Conservation (phyloP, 2,797 vertebrate genomes). For the Lycodopsis pacificus region DNA sequence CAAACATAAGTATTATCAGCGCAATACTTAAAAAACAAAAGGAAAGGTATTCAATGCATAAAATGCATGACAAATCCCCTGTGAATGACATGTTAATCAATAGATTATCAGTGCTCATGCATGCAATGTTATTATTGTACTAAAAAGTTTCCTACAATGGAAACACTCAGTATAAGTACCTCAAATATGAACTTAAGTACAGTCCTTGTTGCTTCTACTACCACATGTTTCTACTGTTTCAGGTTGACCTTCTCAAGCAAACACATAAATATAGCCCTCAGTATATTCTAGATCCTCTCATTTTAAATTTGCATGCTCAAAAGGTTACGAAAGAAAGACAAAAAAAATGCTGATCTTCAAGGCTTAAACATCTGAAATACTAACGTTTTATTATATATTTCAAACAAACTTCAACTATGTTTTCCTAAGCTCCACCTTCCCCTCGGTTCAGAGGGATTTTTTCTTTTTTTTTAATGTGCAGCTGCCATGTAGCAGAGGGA, state of each 20-base stretch:
- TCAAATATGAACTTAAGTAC: not conserved
- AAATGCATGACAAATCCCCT: not conserved
- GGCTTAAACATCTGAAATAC: conserved; percentile 6
- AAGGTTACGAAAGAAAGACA: conserved; percentile 3
- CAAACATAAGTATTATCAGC: not conserved
- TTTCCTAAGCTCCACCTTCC: conserved; percentile 72
- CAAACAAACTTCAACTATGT: conserved; percentile 50
- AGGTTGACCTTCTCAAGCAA: conserved; percentile 3
- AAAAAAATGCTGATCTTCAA: conserved; percentile 6
- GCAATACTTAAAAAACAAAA: not conserved
- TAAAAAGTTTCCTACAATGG: not conserved
- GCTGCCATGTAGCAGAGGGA: conserved; percentile 87
- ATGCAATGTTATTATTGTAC: not conserved
- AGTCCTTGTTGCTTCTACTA: not conserved
- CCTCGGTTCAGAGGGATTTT: conserved; percentile 55
- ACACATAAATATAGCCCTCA: not conserved
- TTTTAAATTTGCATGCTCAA: not conserved
- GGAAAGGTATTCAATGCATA: not conserved
- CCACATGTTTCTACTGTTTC: not conserved
- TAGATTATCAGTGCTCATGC: not conserved
- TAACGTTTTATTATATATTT: conserved; percentile 50
- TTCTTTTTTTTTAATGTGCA: conserved; percentile 75
- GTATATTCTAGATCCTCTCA: not conserved
- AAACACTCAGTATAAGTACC: not conserved
- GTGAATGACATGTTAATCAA: not conserved